Base-by-base conservation (phyloP, 2,888 invertebrate genomes). In the Polydrusus tereticollis region DNA sequence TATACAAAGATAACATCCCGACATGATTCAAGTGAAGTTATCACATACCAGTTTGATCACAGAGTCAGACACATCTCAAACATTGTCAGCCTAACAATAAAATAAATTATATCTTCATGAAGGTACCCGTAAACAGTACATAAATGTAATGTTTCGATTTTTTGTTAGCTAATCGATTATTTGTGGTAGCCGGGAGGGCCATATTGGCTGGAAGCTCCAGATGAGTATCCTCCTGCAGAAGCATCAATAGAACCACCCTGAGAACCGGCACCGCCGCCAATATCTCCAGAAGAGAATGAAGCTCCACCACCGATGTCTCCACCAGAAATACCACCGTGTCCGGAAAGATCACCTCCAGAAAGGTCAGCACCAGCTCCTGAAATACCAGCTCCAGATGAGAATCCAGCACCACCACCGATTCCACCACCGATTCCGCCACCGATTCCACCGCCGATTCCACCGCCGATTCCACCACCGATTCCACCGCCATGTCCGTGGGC, bases 401-500 rank as follows among this genome's bases (percentile, higher is more conserved):
- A 18, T 18, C 45, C 45, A n/a, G n/a, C n/a, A 38, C 47, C 63
- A 55, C 76, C 75, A 10, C 77, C 74, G 47, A 69, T 66, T 58
- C 79, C 78, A 12, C 77, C 45, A 43, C 58, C n/a, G n/a, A n/a
- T n/a, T n/a, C n/a, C 78, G 33, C 77, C 66, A 57, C 79, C 78
- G 8, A 76, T 72, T 36, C 66, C 74, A 52, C 75, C 83, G 62
- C 86, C 86, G 21, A 83, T 83, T 59, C 81, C 74, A 70, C 64
- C 69, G 16, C 68, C 74, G 18, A 71, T 74, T 43, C 50, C 65
- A 59, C 70, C 71, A 20, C 75, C 74, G 43, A 65, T 60, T 60
- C 78, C 78, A 12, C 73, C 77, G 38, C 66, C 73, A 60, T 76
- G 83, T 57, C 86, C 86, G 18, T 84, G 83, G 66, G 80, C 75